A percentile compares a stretch with the other conserved stretches of the same genome.
phyloP scores from a whole-genome alignment of 2,113 vertebrate genomes.

The Connochaetes taurinus region DNA sequence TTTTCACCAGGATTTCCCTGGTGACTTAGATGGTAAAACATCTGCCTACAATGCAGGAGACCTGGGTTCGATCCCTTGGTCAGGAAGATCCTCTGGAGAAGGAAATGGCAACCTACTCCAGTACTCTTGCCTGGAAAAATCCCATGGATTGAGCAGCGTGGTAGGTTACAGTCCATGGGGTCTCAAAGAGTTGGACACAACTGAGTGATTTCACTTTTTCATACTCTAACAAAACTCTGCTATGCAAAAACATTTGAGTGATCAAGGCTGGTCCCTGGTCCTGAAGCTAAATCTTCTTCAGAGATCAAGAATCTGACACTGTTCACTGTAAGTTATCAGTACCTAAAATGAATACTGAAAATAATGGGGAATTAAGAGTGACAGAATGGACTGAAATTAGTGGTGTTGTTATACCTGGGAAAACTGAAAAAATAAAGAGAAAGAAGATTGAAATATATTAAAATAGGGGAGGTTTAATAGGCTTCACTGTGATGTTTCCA shows the following conservation, averaged over 20 bases:
- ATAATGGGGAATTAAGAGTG: not conserved
- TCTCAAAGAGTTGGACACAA: not conserved
- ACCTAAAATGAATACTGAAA: not conserved
- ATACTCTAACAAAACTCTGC: not conserved
- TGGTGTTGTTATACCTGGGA: not conserved
- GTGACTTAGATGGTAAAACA: not conserved
- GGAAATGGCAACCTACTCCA: not conserved
- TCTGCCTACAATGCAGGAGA: not conserved
- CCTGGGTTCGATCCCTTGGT: not conserved
- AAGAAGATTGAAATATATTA: not conserved
- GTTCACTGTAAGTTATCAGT: not conserved
- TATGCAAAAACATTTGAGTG: not conserved
- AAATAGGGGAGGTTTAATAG: not conserved
- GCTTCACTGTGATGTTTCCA: not conserved
- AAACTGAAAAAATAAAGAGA: not conserved
- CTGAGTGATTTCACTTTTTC: not conserved
- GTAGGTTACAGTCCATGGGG: not conserved
- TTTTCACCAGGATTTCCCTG: not conserved
- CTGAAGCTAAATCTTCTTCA: fast-evolving
- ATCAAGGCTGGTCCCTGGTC: not conserved
- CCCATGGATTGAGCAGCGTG: not conserved
- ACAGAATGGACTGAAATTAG: not conserved
- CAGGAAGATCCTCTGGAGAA: not conserved
- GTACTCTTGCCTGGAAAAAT: not conserved
- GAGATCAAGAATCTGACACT: not conserved